Base-by-base conservation (phyloP, 2,888 invertebrate genomes). In the Rhabditoides inermis region DNA sequence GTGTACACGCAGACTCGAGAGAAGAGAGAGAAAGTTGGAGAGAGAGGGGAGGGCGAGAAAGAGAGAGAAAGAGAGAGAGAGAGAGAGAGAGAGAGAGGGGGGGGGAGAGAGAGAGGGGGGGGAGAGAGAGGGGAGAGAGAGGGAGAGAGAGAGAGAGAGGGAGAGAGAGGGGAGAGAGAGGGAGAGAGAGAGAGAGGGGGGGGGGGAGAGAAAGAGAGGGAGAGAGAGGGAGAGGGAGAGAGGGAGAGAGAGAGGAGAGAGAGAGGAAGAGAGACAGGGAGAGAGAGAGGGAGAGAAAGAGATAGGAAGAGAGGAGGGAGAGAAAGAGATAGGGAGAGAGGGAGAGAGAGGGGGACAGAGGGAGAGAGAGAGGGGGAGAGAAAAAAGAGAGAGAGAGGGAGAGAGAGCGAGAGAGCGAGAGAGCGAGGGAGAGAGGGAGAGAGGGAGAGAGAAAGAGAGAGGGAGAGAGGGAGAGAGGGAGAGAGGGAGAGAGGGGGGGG, bases 401-500 rank as follows among this genome's bases (percentile, higher is more conserved):
- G 22, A 45, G 37, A 7, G 7, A 22, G 22, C 3, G 37, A 37
- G 22, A 37, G 22, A 37, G 7, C 18, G 18, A 22, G 18, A 22
- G 18, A 22, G 22, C 3, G 7, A 7, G 22, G 37, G 3, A 3
- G 22, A 7, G 22, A 18, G n/a, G n/a, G n/a, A n/a, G n/a, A n/a
- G 39, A 10, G 39, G 20, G 39, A 18, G 39, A 39, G 39, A 18
- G 39, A 39, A 22, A 18, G 39, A 39, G 39, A 18, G 39, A 39
- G 39, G n/a, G 39, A 39, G 39, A 18, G 39, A 39, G 39, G n/a
- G 39, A 39, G 39, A 30, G 46, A 22, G 32, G 4, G 39, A 39
- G 39, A 18, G 39, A 48, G 49, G 12, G 30, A 49, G n/a, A 28
- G 23, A 30, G 49, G 18, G 27, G 26, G 49, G 15, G 49, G 40